Base-by-base conservation (phyloP, 2,797 vertebrate species). In the Gastrophryne carolinensis region DNA sequence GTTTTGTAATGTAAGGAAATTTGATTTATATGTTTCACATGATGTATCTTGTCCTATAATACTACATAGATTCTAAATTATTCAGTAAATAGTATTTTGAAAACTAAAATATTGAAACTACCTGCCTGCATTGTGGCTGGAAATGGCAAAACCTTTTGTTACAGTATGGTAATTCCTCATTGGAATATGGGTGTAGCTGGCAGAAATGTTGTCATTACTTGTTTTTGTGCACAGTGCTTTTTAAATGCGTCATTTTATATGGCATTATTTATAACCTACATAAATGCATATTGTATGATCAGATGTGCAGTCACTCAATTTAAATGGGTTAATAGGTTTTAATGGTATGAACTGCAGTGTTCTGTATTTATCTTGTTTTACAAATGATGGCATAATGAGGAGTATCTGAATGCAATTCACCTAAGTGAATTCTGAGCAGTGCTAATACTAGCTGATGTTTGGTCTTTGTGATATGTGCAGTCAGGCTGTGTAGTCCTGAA, bases 341-440 rank as follows among this genome's bases (percentile, higher is more conserved):
- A 32, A 27, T 56, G 24, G 9, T 44, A 26, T 67, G 39, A 35
- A 49, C 37, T 66, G 21, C 41, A 21, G 19, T 29, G 27, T 65
- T 13, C 32, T 15, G 5, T 56, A 73, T 64, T 56, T 44, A 30
- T 64, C 24, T 56, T 41, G 24, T 54, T 23, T 65, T 47, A 56
- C 50, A 73, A 52, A 63, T 54, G 32, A 64, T 39, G 34, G 24
- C 12, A 27, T 64, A 56, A 63, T 73, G 47, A 53, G 71, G 49
- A 54, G 24, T 13, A 57, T 73, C 12, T 2, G 12, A 19, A 5
- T 44, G 34, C 10, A 19, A 24, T 58, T 24, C 56, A 34, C 32
- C 12, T 35, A 62, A 63, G 13, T 63, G 32, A 12, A 30, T 64
- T 53, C 27, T 15, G 30, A 66, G 52, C 24, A 4, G 12, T 17